Evolutionary conservation across 2,888 invertebrate genomes (phyloP), one percentile per base, ranked within the genome.

Genomic region (Leptinotarsa haldemani): DNA sequence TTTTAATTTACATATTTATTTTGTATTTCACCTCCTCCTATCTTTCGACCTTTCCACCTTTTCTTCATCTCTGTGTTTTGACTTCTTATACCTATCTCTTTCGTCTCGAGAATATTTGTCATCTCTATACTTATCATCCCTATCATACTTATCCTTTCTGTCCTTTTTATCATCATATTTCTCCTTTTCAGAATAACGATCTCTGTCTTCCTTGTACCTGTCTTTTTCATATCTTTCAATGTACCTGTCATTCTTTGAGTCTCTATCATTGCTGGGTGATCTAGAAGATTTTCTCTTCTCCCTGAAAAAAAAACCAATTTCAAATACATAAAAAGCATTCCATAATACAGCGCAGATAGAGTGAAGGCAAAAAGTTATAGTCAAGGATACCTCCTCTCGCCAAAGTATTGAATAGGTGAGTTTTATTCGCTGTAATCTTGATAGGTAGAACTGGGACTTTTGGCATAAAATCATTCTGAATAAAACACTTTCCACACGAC

Each of bases 241-340:
- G 72, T 87, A 87, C 4, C 86, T 81, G 68, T 87, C 86, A 73
- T 86, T 86, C 76, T 85, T 86, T 9, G 78, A 75, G 13, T 86
- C 86, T 46, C 86, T 85, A 18, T 88, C 88, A 74, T 87, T 86
- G 76, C 81, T 88, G 15, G 85, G 84, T 3, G 89, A 88, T 56
- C 88, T 81, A 15, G 79, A 79, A 20, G 79, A 79, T 66, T 88
- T 83, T 58, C 87, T 85, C 77, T 87, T 88, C 56, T 88, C 88
- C 78, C 88, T 88, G 76, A 58, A 84, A 84, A 74, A 69, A 70
- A 73, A 46, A 30, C 30, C 30, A 30, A 30, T 30, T 30, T 46
- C 3, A 9, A 63, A 65, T 16, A 50, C 52, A 20, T 70, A 22
- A 69, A 76, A 18, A 18, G 46, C 64, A 20, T 46, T 48, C 48